phyloP scores from a whole-genome alignment of 2,888 invertebrate genomes.

The Odontomyia ornata region DNA sequence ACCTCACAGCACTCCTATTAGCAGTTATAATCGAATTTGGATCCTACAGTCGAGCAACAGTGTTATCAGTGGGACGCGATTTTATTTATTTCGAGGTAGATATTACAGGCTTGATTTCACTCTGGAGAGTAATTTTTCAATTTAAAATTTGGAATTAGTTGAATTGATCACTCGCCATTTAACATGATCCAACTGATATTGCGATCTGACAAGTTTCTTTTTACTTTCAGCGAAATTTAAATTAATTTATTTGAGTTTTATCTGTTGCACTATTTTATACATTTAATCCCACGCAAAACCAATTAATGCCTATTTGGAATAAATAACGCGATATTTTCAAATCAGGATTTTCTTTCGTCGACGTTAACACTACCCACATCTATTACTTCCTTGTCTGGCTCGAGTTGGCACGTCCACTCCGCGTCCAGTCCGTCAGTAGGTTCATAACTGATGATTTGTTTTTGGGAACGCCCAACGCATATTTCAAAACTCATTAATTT shows the following conservation, averaged over 20 bases:
- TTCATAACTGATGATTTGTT: conserved; percentile 46
- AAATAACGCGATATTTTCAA: too few species aligned
- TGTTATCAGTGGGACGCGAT: neutral
- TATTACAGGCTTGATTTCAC: neutral
- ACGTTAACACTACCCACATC: conserved; percentile 24
- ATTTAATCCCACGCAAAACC: too few species aligned
- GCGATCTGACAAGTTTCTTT: too few species aligned
- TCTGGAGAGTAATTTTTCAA: too few species aligned
- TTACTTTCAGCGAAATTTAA: too few species aligned
- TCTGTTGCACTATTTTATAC: too few species aligned
- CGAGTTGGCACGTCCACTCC: neutral
- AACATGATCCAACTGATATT: too few species aligned
- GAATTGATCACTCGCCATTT: too few species aligned
- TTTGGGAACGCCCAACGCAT: conserved; percentile 48
- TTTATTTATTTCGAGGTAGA: neutral
- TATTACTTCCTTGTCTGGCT: conserved; percentile 26
- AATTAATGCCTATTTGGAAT: too few species aligned
- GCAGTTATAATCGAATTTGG: conserved; percentile 46
- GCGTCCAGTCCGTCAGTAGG: conserved; percentile 17
- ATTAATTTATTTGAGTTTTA: too few species aligned
- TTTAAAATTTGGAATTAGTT: too few species aligned
- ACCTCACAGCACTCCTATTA: conserved; percentile 44
- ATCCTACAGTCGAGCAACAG: conserved; percentile 10
- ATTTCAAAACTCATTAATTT: conserved; percentile 51
- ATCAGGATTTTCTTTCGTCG: too few species aligned